These are phyloP conservation scores for Hypocryptadius cinnamomeus DNA, from an alignment of 2,113 vertebrate genomes.

Conservation along the genomic window DNA sequence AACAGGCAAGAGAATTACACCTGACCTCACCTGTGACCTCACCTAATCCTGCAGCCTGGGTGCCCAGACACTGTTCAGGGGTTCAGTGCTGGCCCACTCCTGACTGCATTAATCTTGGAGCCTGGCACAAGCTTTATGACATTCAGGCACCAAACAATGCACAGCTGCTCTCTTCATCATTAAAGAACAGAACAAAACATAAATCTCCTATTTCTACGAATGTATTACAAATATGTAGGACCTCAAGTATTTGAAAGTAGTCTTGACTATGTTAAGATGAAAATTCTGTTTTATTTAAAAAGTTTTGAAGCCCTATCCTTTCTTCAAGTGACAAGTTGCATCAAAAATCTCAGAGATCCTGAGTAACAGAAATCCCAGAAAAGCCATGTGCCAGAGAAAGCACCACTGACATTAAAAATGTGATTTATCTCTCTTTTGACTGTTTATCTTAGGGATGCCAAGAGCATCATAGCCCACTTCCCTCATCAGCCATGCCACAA, in stretches of 20 bases:
- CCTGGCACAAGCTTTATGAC: not conserved
- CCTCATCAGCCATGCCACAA: not conserved
- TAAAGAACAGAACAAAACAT: not conserved
- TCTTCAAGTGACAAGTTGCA: not conserved
- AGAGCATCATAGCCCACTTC: not conserved
- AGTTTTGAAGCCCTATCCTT: not conserved
- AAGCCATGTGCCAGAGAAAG: not conserved
- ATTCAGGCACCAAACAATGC: not conserved
- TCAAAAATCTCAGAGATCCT: not conserved
- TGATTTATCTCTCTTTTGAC: not conserved
- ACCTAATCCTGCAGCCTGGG: not conserved
- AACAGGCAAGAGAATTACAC: not conserved
- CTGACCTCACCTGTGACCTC: not conserved
- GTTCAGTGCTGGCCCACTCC: not conserved
- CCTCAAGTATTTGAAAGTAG: not conserved
- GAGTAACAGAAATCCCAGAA: not conserved
- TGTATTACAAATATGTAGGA: not conserved
- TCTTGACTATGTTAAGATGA: not conserved
- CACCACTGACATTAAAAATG: not conserved
- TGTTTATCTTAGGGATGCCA: not conserved
- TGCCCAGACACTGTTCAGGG: fast-evolving
- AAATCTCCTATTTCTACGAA: not conserved
- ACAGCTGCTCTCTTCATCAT: not conserved
- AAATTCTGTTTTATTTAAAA: not conserved
- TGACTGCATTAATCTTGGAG: not conserved